Conservation (phyloP, 1,140 invertebrate genomes). For the Octopus sinensis region DNA sequence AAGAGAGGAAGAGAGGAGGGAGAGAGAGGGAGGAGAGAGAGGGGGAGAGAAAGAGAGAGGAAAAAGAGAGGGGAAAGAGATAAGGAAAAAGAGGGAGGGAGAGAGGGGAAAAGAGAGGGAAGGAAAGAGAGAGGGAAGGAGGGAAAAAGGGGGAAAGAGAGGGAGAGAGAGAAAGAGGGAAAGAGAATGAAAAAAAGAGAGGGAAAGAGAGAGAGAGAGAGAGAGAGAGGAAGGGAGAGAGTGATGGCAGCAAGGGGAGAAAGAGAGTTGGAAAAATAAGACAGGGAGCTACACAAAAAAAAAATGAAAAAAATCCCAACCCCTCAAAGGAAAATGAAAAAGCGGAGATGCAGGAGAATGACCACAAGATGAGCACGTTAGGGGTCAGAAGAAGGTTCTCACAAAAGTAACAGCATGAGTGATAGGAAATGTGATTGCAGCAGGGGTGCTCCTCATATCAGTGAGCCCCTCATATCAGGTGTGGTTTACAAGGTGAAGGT, state of each 20-base stretch:
- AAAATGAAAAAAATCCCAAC: background rate
- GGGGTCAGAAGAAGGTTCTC: no score
- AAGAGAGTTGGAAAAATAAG: background rate
- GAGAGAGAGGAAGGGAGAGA: background rate
- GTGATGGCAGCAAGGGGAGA: background rate
- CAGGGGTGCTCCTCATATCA: no score
- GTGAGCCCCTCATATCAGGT: no score
- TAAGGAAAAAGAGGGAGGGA: background rate
- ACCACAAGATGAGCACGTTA: no score
- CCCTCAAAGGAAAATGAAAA: no score
- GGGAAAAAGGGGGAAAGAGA: background rate
- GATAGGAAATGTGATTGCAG: no score
- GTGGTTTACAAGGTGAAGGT: no score
- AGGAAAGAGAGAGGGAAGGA: background rate
- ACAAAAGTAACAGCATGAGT: no score
- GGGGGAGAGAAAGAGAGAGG: background rate
- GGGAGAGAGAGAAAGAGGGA: background rate
- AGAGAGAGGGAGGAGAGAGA: background rate
- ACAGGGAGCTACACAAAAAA: background rate
- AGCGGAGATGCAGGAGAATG: no score
- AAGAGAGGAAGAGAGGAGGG: background rate
- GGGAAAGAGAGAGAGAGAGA: background rate
- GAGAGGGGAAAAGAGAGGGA: background rate
- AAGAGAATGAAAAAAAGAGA: background rate
- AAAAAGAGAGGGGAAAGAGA: background rate